phyloP scores from a whole-genome alignment of 2,113 vertebrate genomes.

The Sclerurus mexicanus region DNA sequence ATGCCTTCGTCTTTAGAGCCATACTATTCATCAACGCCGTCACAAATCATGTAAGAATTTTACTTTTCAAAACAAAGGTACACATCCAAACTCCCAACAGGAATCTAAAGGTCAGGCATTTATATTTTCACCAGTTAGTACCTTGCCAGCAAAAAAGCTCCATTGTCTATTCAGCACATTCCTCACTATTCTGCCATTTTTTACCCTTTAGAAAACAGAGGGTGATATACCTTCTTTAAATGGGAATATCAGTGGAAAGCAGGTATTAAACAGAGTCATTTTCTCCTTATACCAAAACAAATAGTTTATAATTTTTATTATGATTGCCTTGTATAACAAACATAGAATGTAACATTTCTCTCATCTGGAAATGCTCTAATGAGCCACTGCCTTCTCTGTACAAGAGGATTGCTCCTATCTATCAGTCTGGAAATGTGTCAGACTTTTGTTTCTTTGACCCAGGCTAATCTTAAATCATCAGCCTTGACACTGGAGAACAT shows the following conservation, averaged over 20 bases:
- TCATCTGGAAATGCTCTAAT: not conserved
- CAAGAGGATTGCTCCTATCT: not conserved
- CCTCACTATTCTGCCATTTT: not conserved
- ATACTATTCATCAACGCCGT: not conserved
- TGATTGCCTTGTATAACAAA: not conserved
- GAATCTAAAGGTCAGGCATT: slow-evolving; percentile 28
- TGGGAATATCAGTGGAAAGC: not conserved
- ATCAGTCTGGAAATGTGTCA: not conserved
- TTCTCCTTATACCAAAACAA: slow-evolving; percentile 20
- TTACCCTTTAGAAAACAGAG: slow-evolving; percentile 10
- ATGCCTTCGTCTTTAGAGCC: not conserved
- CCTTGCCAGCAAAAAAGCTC: not conserved
- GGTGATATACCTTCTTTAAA: slow-evolving; percentile 17
- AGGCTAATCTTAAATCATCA: not conserved
- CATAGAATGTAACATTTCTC: not conserved
- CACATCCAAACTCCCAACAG: not conserved
- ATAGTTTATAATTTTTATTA: not conserved
- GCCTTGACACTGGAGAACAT: not conserved
- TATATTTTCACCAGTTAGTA: not conserved
- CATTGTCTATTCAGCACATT: not conserved
- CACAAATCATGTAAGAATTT: not conserved
- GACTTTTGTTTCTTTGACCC: not conserved
- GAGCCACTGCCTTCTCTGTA: not conserved
- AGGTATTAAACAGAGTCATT: not conserved
- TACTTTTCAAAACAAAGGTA: not conserved